phyloP scores from a whole-genome alignment of 2,888 invertebrate genomes.

The Chouioia cunea region DNA sequence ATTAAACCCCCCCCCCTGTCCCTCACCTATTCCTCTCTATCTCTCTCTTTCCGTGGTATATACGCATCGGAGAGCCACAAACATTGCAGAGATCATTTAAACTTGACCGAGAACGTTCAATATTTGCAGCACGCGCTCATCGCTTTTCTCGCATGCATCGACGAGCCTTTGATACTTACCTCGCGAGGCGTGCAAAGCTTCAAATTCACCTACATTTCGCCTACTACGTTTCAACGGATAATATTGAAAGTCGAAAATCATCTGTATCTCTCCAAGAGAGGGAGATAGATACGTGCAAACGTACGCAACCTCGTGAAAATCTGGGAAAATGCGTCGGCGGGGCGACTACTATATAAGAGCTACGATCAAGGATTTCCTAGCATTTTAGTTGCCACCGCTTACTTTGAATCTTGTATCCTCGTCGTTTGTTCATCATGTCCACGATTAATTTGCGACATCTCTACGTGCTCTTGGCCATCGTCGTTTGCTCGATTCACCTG shows the following conservation, averaged over 20 bases:
- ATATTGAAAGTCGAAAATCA: slow-evolving; percentile 33
- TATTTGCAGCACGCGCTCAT: background rate
- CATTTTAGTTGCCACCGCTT: background rate
- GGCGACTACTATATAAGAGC: slow-evolving; percentile 37
- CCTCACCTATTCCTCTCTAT: no score
- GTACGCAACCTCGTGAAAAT: background rate
- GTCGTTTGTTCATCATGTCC: slow-evolving; percentile 14
- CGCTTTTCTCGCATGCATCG: slow-evolving; percentile 6
- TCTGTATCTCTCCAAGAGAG: background rate
- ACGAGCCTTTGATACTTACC: slow-evolving; percentile 28
- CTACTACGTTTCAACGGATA: slow-evolving; percentile 9
- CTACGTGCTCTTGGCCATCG: background rate
- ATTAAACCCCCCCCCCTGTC: background rate
- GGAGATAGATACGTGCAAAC: no score
- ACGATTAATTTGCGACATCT: background rate
- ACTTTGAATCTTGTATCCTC: background rate
- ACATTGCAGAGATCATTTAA: slow-evolving; percentile 38
- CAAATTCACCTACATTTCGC: slow-evolving; percentile 4
- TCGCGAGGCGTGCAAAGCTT: background rate
- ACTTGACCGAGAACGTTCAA: slow-evolving; percentile 14
- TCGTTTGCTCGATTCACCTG: slow-evolving; percentile 12
- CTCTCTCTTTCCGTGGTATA: no score
- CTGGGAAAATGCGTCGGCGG: background rate
- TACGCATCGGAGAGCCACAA: no score
- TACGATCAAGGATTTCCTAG: background rate